Conservation (phyloP, 2,888 invertebrate genomes). For the Dascillus cervinus region DNA sequence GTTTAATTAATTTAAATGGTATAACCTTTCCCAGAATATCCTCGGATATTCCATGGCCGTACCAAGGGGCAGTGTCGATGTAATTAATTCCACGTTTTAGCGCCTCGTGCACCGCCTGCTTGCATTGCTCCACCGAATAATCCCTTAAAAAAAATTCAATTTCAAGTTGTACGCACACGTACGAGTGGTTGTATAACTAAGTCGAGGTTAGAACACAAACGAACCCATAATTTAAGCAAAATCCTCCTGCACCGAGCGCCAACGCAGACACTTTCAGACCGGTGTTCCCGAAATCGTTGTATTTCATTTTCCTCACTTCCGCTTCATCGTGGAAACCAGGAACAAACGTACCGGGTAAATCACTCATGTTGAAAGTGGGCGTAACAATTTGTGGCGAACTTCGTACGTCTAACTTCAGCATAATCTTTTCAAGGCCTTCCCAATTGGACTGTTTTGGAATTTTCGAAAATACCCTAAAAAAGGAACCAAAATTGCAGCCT, state of each 20-base stretch:
- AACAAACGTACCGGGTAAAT: conserved; percentile 53
- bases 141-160: conserved; percentile 42
- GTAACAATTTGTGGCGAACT: too few relatives aligned
- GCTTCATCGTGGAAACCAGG: conserved; percentile 56
- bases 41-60: conserved; percentile 84
- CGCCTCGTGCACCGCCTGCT: conserved; percentile 61
- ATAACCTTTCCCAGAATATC: conserved; percentile 69
- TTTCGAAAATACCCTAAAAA: too few relatives aligned
- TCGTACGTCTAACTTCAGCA: too few relatives aligned
- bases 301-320: conserved; percentile 60
- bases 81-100: conserved; percentile 80
- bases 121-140: conserved; percentile 58
- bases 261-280: conserved; percentile 63
- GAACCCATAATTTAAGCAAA: conserved; percentile 69
- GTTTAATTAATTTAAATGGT: too few relatives aligned
- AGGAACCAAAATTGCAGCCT: too few relatives aligned
- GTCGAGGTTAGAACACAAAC: too few relatives aligned
- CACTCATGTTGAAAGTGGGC: conserved; percentile 11
- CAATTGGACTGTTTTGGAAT: too few relatives aligned
- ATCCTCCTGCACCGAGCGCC: conserved; percentile 67
- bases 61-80: conserved; percentile 89
- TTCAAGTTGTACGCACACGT: too few relatives aligned
- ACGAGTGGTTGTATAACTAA: not conserved
- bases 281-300: conserved; percentile 65
- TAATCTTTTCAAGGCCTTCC: too few relatives aligned